Evolutionary conservation across 1,140 invertebrate genomes (phyloP).

Genomic region (Macrosteles quadrilineatus): DNA sequence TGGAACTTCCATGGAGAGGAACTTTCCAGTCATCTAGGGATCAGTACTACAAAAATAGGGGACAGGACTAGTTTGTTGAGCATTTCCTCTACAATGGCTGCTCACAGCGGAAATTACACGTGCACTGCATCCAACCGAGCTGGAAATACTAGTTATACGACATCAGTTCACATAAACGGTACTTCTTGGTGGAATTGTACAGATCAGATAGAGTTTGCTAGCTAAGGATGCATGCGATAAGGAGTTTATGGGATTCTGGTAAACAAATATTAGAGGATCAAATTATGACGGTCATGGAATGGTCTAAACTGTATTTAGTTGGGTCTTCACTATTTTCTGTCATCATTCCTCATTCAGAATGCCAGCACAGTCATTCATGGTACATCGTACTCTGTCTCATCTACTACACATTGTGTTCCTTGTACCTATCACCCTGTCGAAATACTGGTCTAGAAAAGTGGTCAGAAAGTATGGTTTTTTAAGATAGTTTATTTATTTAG

Average conservation of each 20-base stretch:
- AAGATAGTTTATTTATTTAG: no score
- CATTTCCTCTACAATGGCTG: constrained; percentile 71
- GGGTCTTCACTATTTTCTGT: no score
- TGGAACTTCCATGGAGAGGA: constrained; percentile 51
- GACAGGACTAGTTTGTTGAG: constrained; percentile 60
- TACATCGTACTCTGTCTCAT: background rate
- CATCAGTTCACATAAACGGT: constrained; percentile 43
- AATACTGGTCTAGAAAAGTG: no score
- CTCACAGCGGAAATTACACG: constrained; percentile 73
- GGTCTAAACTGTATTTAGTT: no score
- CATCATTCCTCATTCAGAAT: background rate
- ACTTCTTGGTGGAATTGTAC: no score
- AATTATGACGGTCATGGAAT: no score
- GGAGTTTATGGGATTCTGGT: no score
- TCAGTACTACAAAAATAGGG: constrained; percentile 58
- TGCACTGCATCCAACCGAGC: constrained; percentile 75
- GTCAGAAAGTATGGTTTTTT: no score
- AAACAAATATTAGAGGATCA: no score
- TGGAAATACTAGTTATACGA: constrained; percentile 37
- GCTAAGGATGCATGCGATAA: no score
- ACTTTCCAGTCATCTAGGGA: constrained; percentile 44
- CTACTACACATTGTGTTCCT: background rate
- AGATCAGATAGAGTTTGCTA: no score
- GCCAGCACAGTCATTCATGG: background rate
- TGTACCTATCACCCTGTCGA: background rate